Conservation (phyloP, 2,797 vertebrate species). For the Alca torda region DNA sequence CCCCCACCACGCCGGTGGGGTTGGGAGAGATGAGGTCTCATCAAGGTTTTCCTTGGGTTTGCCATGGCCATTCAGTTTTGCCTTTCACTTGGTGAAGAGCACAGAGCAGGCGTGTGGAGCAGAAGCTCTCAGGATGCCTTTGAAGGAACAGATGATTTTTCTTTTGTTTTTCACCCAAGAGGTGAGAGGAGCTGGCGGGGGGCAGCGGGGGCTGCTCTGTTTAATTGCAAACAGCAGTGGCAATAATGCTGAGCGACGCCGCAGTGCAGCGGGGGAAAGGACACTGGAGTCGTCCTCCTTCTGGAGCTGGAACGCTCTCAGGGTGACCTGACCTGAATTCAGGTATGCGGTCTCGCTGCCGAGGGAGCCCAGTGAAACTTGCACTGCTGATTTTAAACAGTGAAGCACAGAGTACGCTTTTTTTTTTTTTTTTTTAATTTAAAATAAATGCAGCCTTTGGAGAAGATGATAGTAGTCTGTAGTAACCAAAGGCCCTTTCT, state of each 20-base stretch:
- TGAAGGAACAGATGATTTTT: neutral
- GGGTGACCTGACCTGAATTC: neutral
- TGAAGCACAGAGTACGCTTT: neutral
- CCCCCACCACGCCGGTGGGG: fast-evolving
- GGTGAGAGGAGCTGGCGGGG: neutral
- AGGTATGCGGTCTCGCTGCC: neutral
- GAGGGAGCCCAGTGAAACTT: neutral
- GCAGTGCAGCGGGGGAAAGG: neutral
- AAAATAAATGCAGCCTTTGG: neutral
- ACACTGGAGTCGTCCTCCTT: neutral
- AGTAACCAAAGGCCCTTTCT: neutral
- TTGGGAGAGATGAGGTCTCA: neutral
- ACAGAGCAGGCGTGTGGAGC: neutral
- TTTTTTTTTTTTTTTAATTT: neutral
- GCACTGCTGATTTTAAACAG: neutral
- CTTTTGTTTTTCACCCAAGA: neutral
- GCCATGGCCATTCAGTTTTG: neutral
- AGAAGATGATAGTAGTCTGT: neutral
- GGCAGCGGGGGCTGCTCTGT: neutral
- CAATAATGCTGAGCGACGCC: fast-evolving
- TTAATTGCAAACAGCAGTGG: neutral
- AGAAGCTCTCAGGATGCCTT: neutral
- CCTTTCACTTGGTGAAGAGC: neutral
- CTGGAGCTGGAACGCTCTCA: neutral
- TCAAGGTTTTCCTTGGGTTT: fast-evolving